Percentiles rank a stretch among this genome's conserved stretches.
These are phyloP conservation scores for Bucorvus abyssinicus DNA, from an alignment of 2,797 vertebrate genomes.

Conservation along the genomic window DNA sequence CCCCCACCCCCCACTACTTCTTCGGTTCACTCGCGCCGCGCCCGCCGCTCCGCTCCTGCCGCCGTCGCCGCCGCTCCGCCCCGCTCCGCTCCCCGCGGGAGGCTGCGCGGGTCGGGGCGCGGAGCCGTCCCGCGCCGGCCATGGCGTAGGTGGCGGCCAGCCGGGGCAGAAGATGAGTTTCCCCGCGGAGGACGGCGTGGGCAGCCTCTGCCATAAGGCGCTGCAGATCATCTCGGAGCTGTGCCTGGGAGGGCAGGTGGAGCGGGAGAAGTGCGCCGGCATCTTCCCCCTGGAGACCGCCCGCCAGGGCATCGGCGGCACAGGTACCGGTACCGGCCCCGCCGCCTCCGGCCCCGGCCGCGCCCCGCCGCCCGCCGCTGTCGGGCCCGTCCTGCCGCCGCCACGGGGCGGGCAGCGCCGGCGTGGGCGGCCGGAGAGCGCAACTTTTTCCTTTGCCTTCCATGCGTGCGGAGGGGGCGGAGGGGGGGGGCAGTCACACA, in stretches of 20 bases:
- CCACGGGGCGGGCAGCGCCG: background rate
- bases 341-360: background rate
- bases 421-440: constrained; percentile 51
- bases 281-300: constrained; percentile 88
- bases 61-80: background rate
- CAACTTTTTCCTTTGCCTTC: constrained; percentile 47
- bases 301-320: constrained; percentile 85
- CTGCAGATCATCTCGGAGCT: constrained; percentile 95
- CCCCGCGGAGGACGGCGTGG: constrained; percentile 86
- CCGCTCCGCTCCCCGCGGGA: background rate
- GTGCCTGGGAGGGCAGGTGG: constrained; percentile 91
- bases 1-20: background rate
- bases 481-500: background rate
- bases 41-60: background rate
- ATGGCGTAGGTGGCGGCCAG: constrained; percentile 31
- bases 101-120: background rate
- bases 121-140: background rate
- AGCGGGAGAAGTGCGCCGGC: constrained; percentile 91
- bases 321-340: constrained; percentile 78
- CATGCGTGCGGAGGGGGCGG: background rate
- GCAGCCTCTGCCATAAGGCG: constrained; percentile 93
- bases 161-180: constrained; percentile 81
- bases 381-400: background rate
- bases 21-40: background rate
- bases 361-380: background rate